Base-by-base conservation (phyloP, 2,113 vertebrate species). In the Cavia aperea region DNA sequence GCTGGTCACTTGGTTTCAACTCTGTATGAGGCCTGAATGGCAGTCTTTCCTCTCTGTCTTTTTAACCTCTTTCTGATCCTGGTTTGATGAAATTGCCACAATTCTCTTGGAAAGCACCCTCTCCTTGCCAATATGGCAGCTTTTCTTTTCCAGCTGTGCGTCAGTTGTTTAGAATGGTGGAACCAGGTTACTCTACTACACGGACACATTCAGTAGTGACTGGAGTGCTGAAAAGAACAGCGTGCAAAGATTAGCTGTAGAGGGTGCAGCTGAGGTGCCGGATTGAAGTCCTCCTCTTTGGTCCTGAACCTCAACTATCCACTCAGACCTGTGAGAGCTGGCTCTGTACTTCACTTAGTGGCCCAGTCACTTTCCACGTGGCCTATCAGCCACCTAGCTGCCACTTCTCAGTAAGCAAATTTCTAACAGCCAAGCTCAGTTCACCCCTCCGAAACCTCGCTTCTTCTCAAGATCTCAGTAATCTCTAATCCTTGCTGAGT, bases 41-140 rank as follows among this genome's bases (percentile, higher is more conserved):
- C 92, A 21, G 56, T 63, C 79, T 93, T 96, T 88, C 84, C 0
- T 81, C 93, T 95, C 88, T 18, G 33, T 70, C 66, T 60, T 24
- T 91, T 54, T 49, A 62, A 36, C 93, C 49, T 65, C 46, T 79
- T 73, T 92, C 29, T 56, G 60, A 84, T 77, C 87, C 62, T 70
- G 5, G 60, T 19, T 58, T 89, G 70, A 90, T 36, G 89, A 87
- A 93, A 51, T 92, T 39, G 77, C 8, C 31, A 2, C 72, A 15
- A 75, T 94, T 95, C 88, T 10, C 29, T 63, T 39, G 9, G 11
- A 10, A 93, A 70, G 31, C 4, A 56, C 63, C 39, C 4, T 58
- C 85, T 68, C 33, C 18, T 94, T 31, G 36, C 26, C 60, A 78
- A 21, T 4, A 19, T 19, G 18, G 51, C 11, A 46, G 19, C 18